Evolutionary conservation across 2,113 vertebrate species (phyloP).

Genomic region (Spea bombifrons): DNA sequence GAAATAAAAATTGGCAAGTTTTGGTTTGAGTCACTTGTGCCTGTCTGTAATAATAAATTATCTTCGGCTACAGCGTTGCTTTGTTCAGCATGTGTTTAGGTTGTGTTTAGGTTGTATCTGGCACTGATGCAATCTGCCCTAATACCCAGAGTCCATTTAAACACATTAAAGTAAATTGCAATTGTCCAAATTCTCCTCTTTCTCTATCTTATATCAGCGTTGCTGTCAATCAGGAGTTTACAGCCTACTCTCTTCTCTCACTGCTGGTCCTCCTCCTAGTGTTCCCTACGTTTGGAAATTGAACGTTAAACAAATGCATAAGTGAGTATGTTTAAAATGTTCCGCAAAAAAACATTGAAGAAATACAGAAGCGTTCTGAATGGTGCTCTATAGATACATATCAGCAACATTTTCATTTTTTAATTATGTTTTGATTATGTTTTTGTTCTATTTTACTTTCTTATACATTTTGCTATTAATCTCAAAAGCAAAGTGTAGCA

Average conservation of each 20-base stretch:
- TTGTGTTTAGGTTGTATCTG: conserved; percentile 14
- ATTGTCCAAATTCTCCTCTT: conserved; percentile 9
- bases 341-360: no score
- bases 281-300: not conserved
- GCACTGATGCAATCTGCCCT: conserved; percentile 35
- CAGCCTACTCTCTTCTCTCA: conserved; percentile 19
- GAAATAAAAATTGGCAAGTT: not conserved
- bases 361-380: no score
- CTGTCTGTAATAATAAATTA: conserved; percentile 26
- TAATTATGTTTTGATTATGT: no score
- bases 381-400: no score
- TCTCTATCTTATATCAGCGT: conserved; percentile 22
- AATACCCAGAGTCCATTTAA: conserved; percentile 38
- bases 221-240: conserved; percentile 17
- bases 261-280: not conserved
- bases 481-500: no score
- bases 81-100: not conserved
- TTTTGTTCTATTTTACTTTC: no score
- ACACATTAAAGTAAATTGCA: conserved; percentile 25
- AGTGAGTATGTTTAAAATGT: not conserved
- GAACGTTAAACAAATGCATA: conserved; percentile 3
- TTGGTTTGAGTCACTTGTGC: conserved; percentile 10
- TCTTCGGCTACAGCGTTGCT: not conserved
- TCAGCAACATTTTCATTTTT: no score
- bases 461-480: no score